Base-by-base conservation (phyloP, 2,888 invertebrate genomes). In the Neocrepidodera transversa region DNA sequence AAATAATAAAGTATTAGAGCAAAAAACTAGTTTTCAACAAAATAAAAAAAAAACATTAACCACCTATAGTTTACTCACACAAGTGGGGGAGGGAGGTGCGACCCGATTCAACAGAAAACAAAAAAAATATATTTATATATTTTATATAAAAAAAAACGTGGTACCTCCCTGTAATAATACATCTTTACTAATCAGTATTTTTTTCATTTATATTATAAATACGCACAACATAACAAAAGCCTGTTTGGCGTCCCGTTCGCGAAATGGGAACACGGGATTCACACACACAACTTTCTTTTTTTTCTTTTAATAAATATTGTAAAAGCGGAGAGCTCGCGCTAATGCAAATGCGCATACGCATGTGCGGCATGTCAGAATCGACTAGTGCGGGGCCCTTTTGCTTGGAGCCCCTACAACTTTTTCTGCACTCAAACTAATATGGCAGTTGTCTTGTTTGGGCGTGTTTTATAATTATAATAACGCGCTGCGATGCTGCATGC, bases 341-440 rank as follows among this genome's bases (percentile, higher is more conserved):
- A n/a, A n/a, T n/a, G n/a, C n/a, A n/a, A n/a, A n/a, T n/a, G n/a
- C n/a, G n/a, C n/a, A n/a, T n/a, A n/a, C n/a, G n/a, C n/a, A 16
- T 17, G 18, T 38, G 55, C 59, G 61, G 64, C 64, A 64, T 58
- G 35, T 48, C 61, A 60, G 64, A 62, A 62, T 58, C 64, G 64
- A 45, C 8, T 54, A 53, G 52, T 53, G 48, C 35, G 53, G 42
- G 40, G 42, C 52, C 30, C 26, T 6, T 16, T 43, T 17, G n/a
- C 32, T 26, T 23, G 20, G 36, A 18, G 47, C 56, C 43, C 54
- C 42, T 56, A 61, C 57, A 55, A 57, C 36, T 55, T 53, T 63
- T 26, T 26, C 77, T 78, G 78, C 78, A 73, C 78, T 78, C 71
- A 78, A 78, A 78, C 76, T 76, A 76, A 78, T 78, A 77, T 76